Percentiles rank a stretch among this genome's conserved stretches.
These are phyloP conservation scores for Drosophila serrata DNA, from an alignment of 1,140 invertebrate genomes.

Conservation along the genomic window DNA sequence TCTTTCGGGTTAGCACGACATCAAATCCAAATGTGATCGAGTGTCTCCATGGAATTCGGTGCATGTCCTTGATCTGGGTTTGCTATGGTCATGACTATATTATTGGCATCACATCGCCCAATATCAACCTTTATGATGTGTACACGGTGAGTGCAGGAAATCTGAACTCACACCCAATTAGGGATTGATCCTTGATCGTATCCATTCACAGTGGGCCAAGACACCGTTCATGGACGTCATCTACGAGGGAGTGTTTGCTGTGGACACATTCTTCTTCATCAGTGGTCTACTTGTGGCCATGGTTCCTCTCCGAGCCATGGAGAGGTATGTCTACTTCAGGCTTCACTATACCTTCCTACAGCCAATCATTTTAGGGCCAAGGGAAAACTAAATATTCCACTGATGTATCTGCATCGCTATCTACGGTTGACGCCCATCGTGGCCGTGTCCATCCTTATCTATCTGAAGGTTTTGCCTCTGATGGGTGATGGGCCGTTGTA, in stretches of 20 bases:
- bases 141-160: conserved; percentile 18
- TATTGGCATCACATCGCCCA: conserved; percentile 55
- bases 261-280: conserved; percentile 90
- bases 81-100: conserved; percentile 87
- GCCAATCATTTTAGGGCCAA: conserved; percentile 36
- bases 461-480: conserved; percentile 48
- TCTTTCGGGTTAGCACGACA: conserved; percentile 43
- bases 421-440: conserved; percentile 66
- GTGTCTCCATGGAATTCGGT: conserved; percentile 87
- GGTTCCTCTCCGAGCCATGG: conserved; percentile 88
- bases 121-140: conserved; percentile 59
- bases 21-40: conserved; percentile 74
- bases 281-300: conserved; percentile 89
- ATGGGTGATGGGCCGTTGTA: conserved; percentile 61
- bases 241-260: conserved; percentile 87
- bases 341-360: too few species aligned
- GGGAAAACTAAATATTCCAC: conserved; percentile 64
- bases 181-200: not conserved
- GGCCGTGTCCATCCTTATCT: conserved; percentile 51
- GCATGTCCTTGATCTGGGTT: conserved; percentile 89
- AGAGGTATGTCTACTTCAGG: conserved; percentile 86
- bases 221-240: conserved; percentile 87
- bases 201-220: conserved; percentile 61
- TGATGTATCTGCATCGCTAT: conserved; percentile 77
- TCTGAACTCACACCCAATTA: not conserved